phyloP scores from a whole-genome alignment of 1,140 invertebrate genomes.

The Geopemphigus sp. region DNA sequence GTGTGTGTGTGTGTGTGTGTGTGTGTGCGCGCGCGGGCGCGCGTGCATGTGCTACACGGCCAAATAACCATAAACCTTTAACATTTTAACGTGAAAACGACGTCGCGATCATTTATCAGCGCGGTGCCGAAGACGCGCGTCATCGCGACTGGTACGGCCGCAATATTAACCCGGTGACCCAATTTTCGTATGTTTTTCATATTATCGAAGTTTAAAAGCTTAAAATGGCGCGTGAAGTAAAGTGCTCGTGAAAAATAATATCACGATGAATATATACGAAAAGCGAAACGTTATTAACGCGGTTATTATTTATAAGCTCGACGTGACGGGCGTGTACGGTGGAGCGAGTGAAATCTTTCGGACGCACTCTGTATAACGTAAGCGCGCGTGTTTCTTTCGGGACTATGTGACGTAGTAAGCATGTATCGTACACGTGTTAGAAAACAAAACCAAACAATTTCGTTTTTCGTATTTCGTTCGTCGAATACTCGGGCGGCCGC shows the following conservation, averaged over 20 bases:
- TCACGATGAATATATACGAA: not conserved
- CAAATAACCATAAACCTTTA: slow-evolving; percentile 35
- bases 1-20: too few species aligned
- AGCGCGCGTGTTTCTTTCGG: too few species aligned
- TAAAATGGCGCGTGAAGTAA: slow-evolving; percentile 7
- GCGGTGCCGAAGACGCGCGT: not conserved
- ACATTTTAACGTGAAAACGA: slow-evolving; percentile 37
- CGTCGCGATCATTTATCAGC: slow-evolving; percentile 17
- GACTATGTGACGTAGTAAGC: too few species aligned
- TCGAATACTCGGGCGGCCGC: too few species aligned
- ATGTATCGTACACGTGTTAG: too few species aligned
- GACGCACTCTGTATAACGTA: too few species aligned
- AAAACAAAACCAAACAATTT: too few species aligned
- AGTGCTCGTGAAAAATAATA: not conserved
- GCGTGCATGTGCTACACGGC: too few species aligned
- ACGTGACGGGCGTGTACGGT: not conserved
- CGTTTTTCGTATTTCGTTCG: too few species aligned
- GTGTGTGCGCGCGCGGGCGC: too few species aligned
- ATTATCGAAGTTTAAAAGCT: slow-evolving; percentile 2
- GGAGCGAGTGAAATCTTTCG: too few species aligned
- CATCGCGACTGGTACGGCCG: slow-evolving; percentile 23
- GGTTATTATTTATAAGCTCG: not conserved
- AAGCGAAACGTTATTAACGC: not conserved
- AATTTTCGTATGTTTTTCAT: not conserved
- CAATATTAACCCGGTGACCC: not conserved